Evolutionary conservation across 2,113 vertebrate genomes (phyloP).

Genomic region (Hemichromis elongatus): DNA sequence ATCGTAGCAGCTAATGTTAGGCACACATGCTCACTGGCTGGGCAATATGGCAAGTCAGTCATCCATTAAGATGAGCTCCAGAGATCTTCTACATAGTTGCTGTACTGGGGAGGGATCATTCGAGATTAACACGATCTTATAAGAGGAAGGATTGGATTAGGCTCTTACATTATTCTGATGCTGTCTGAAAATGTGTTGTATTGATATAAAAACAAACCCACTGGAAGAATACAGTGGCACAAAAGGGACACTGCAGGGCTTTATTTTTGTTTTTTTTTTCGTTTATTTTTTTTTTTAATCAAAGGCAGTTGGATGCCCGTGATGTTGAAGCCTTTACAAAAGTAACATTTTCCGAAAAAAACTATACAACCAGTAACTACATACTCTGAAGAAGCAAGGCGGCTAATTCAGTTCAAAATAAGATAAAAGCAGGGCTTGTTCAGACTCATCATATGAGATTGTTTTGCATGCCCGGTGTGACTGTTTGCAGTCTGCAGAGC

Average conservation of each 20-base stretch:
- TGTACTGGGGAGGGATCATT: conserved; percentile 50
- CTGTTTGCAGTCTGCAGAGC: conserved; percentile 94
- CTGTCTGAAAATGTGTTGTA: conserved; percentile 46
- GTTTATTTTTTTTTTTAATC: conserved; percentile 52
- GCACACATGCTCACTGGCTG: conserved; percentile 46
- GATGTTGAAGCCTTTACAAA: conserved; percentile 99
- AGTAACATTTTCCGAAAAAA: conserved; percentile 96
- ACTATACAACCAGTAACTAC: conserved; percentile 99
- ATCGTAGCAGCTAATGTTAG: conserved; percentile 34
- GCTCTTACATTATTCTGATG: conserved; percentile 47
- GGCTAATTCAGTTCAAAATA: conserved; percentile 99
- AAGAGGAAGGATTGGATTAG: conserved; percentile 41
- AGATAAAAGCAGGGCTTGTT: conserved; percentile 99
- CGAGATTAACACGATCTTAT: conserved; percentile 38
- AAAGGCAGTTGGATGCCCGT: conserved; percentile 88
- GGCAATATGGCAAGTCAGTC: conserved; percentile 51
- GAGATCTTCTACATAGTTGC: conserved; percentile 22
- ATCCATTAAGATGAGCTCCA: conserved; percentile 40
- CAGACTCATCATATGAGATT: conserved; percentile 92
- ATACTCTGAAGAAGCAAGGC: conserved; percentile 99
- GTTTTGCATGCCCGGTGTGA: conserved; percentile 91
- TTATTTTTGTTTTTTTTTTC: conserved; percentile 57
- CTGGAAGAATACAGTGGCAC: conserved; percentile 71
- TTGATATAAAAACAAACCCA: conserved; percentile 63
- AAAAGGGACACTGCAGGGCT: conserved; percentile 97